Evolutionary conservation across 2,113 vertebrate genomes (phyloP), one percentile per base, ranked within the genome.

Genomic region (Corydoras sp.): DNA sequence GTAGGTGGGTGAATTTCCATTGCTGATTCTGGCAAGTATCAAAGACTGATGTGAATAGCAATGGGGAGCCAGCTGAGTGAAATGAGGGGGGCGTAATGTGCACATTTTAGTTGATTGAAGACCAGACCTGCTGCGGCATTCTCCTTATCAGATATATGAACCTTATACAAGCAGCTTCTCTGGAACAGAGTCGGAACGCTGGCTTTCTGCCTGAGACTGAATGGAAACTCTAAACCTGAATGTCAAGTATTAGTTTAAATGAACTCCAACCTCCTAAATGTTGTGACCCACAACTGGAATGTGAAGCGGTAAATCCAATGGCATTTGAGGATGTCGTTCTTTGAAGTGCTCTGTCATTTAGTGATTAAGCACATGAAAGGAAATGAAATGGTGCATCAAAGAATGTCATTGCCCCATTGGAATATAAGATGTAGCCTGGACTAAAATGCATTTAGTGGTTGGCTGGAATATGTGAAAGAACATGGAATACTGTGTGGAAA

Each of bases 271-370:
- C 5, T 49, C 62, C 35, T 10, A 63, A 24, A 49, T 49, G 35
- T 13, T 62, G 31, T 32, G 35, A 4, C 32, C 9, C 14, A 61
- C 14, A 10, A 62, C 31, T 64, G 62, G 10, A 24, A 50, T 63
- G 61, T 48, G 58, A 62, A 64, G 24, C 48, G 18, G 66, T 55
- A 69, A 69, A 30, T 69, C 49, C 64, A 69, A 69, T 69, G 73
- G 49, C 60, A 69, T 74, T 74, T 68, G 9, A 74, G 56, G 55
- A 10, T 15, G 50, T 35, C 32, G 54, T 54, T 48, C 53, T 75
- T 56, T 59, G n/a, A 64, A 9, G 15, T 58, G 62, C 35, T 75
- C 55, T 75, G 60, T 60, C 67, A 75, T 74, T 51, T 56, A 74
- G 35, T 58, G 59, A 62, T 68, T 74, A 31, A 69, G 49, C 35